Conservation (phyloP, 2,113 vertebrate species). For the Parotia lawesii region DNA sequence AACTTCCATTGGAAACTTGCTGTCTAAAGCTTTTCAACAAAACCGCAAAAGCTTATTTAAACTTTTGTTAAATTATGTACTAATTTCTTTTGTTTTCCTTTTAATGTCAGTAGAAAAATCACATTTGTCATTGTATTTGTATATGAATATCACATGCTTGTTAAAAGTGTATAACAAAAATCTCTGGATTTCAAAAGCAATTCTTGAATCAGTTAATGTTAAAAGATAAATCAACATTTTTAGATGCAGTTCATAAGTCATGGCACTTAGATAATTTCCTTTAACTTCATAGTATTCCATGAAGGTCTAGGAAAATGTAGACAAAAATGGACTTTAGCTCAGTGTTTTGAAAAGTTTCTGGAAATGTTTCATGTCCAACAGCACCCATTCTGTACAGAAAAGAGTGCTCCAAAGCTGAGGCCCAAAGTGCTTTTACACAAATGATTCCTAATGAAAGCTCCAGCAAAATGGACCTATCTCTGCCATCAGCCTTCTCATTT, state of each 20-base stretch:
- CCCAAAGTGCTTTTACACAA: not conserved
- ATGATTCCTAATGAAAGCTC: not conserved
- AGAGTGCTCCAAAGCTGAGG: not conserved
- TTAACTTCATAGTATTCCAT: not conserved
- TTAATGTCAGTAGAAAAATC: not conserved
- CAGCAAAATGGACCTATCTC: not conserved
- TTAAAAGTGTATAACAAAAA: not conserved
- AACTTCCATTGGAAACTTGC: not conserved
- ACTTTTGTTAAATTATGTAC: not conserved
- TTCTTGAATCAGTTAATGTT: not conserved
- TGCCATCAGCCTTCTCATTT: conserved; percentile 37
- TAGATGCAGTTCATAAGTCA: not conserved
- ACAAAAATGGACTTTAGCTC: not conserved
- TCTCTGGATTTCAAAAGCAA: not conserved
- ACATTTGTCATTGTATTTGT: not conserved
- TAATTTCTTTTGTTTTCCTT: not conserved
- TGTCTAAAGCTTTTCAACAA: not conserved
- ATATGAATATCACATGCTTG: not conserved
- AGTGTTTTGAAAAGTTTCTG: not conserved
- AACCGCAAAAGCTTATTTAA: not conserved
- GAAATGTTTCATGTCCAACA: not conserved
- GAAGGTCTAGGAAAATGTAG: not conserved
- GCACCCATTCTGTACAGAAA: not conserved
- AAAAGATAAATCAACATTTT: not conserved
- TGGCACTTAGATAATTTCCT: not conserved